Percentiles rank a stretch among this genome's conserved stretches.
Evolutionary conservation across 2,797 vertebrate species (phyloP).

Genomic region (Lycodopsis pacificus): DNA sequence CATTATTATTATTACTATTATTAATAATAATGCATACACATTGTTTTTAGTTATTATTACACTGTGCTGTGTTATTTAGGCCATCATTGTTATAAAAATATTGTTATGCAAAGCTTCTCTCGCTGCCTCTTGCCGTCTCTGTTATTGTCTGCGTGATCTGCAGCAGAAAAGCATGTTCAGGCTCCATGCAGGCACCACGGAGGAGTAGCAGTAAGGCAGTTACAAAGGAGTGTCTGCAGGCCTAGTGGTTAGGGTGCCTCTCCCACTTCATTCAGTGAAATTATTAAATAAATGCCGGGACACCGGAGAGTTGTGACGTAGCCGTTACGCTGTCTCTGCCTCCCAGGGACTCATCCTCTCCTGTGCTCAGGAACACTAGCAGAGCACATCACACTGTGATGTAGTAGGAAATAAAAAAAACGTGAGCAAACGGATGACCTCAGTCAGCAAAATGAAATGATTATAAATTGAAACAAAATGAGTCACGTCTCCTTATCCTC

Average conservation of each 20-base stretch:
- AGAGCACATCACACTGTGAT: conserved; percentile 56
- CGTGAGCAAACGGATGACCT: conserved; percentile 25
- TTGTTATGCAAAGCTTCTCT: background rate
- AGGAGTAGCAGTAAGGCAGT: conserved; percentile 38
- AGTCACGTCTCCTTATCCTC: conserved; percentile 3
- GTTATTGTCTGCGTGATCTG: conserved; percentile 16
- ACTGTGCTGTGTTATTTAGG: conserved; percentile 15
- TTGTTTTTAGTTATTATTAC: background rate
- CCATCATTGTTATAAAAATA: background rate
- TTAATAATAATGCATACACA: background rate
- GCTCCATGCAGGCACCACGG: conserved; percentile 34
- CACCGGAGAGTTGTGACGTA: conserved; percentile 89
- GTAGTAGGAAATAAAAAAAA: conserved; percentile 38
- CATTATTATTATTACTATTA: background rate
- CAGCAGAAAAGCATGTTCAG: conserved; percentile 14
- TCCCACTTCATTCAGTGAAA: conserved; percentile 81
- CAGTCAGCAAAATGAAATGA: conserved; percentile 15
- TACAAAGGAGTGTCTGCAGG: conserved; percentile 61
- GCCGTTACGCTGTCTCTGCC: conserved; percentile 80
- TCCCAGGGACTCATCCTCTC: conserved; percentile 73
- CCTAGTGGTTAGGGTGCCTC: conserved; percentile 79
- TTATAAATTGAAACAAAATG: background rate
- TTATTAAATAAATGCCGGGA: conserved; percentile 87
- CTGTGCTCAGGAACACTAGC: conserved; percentile 58
- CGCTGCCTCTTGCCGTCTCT: conserved; percentile 22